phyloP scores from a whole-genome alignment of 2,113 vertebrate species.

The Tetrao urogallus region DNA sequence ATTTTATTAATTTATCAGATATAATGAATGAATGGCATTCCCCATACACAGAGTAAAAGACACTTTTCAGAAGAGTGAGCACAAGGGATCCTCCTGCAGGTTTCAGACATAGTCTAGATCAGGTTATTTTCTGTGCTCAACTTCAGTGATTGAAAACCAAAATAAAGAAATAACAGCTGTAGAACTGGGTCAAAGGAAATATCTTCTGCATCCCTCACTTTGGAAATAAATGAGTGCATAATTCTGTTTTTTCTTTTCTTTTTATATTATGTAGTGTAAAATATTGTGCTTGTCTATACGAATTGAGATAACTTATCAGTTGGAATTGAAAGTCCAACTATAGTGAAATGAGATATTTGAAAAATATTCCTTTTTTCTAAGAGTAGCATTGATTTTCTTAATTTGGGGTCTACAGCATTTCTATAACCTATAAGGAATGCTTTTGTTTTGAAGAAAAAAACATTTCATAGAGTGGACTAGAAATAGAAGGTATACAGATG shows the following conservation, averaged over 20 bases:
- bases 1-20: background rate
- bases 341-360: background rate
- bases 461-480: background rate
- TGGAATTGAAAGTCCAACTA: constrained; percentile 5
- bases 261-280: background rate
- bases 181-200: background rate
- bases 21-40: background rate
- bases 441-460: background rate
- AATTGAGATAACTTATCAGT: constrained; percentile 1
- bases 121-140: background rate
- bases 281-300: background rate
- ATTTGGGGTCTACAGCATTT: background rate
- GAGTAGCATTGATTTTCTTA: constrained; percentile 42
- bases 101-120: background rate
- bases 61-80: background rate
- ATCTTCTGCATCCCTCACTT: background rate
- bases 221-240: constrained; percentile 27
- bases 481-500: background rate
- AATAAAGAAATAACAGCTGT: background rate
- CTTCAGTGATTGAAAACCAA: background rate
- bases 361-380: background rate
- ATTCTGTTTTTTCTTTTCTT: background rate
- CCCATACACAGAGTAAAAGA: background rate
- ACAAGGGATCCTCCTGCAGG: background rate
- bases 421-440: background rate